Percentiles rank a stretch among this genome's conserved stretches.
Conservation (phyloP, 2,113 vertebrate genomes). For the Oryzias celebensis region DNA sequence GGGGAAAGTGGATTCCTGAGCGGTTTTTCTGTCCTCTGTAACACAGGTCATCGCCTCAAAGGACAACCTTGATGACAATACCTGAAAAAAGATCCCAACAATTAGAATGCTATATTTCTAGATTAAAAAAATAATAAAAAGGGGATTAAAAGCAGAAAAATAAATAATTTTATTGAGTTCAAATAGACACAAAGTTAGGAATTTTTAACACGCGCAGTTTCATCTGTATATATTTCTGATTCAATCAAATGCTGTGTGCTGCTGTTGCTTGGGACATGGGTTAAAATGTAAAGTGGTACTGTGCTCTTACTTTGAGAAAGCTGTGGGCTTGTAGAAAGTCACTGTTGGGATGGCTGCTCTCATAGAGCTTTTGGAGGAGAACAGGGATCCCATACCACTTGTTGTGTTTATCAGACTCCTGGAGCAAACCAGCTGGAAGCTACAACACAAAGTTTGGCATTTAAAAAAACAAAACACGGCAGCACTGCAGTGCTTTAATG, state of each 20-base stretch:
- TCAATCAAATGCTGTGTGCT: too few species aligned
- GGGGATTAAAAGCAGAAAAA: background rate
- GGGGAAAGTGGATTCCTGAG: slow-evolving; percentile 92
- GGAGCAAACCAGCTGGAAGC: slow-evolving; percentile 89
- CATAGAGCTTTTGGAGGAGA: slow-evolving; percentile 87
- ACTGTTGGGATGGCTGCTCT: slow-evolving; percentile 92
- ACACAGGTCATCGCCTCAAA: slow-evolving; percentile 99
- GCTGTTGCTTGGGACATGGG: too few species aligned
- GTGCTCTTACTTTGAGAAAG: slow-evolving; percentile 88
- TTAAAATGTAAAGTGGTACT: too few species aligned
- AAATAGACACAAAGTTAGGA: too few species aligned
- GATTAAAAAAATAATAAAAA: background rate
- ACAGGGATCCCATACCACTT: slow-evolving; percentile 96
- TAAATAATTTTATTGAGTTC: background rate
- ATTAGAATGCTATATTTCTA: background rate
- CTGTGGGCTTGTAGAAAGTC: slow-evolving; percentile 91
- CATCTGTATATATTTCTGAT: too few species aligned
- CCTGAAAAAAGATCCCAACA: slow-evolving; percentile 68
- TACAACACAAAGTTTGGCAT: slow-evolving; percentile 49
- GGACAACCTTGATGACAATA: slow-evolving; percentile 93
- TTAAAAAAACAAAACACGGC: background rate
- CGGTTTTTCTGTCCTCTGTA: slow-evolving; percentile 91
- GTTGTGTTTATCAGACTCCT: slow-evolving; percentile 89
- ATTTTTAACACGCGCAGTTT: too few species aligned
- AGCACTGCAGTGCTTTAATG: background rate